Conservation (phyloP, 64 coral and sea anemone genomes). For the Trachythela sp. region DNA sequence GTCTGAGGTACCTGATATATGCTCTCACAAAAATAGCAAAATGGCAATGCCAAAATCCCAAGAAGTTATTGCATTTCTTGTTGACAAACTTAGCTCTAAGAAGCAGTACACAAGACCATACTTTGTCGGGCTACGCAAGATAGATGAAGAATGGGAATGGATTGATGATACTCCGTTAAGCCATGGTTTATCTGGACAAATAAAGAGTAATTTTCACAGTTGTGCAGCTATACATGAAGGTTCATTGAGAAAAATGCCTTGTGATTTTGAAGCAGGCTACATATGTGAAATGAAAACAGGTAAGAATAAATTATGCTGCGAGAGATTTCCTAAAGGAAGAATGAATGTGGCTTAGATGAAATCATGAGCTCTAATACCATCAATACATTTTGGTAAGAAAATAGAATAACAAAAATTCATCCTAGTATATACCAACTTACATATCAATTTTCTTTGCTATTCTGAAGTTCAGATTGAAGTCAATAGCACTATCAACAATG, state of each 20-base stretch:
- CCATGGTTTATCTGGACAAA: background rate
- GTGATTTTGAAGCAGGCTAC: background rate
- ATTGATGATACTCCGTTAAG: conserved; percentile 1
- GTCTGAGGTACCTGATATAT: background rate
- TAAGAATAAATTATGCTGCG: no score
- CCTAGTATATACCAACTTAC: no score
- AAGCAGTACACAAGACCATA: background rate
- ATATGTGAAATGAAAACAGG: conserved; percentile 15
- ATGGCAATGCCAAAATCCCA: conserved; percentile 12
- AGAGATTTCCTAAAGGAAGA: no score
- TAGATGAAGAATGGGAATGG: conserved; percentile 9
- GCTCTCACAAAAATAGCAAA: background rate
- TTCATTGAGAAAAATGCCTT: conserved; percentile 13
- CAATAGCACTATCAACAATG: no score
- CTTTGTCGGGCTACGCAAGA: background rate
- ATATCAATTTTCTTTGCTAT: no score
- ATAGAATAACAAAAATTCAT: no score
- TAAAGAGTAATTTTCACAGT: background rate
- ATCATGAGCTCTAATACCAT: no score
- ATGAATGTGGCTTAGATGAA: no score
- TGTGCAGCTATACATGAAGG: background rate
- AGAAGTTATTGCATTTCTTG: background rate
- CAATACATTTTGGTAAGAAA: no score
- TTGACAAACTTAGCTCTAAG: background rate
- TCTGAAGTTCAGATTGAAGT: no score